A percentile compares a stretch with the other conserved stretches of the same genome.
phyloP scores from a whole-genome alignment of 2,888 invertebrate species.

The Lysandra coridon region DNA sequence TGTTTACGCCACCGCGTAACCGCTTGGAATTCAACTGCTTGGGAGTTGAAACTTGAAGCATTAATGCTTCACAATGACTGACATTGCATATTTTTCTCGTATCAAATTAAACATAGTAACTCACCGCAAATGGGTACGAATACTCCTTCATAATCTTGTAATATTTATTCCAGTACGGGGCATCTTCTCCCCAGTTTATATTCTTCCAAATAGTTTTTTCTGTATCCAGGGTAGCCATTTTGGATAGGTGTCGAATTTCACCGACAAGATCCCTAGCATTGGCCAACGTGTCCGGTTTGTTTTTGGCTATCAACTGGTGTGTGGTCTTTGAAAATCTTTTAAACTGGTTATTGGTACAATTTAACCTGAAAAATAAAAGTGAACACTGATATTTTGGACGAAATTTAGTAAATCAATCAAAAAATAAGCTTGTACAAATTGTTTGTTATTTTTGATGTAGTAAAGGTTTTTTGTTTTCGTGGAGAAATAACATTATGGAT shows the following conservation, averaged over 20 bases:
- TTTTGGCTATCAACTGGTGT: conserved; percentile 62
- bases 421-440: too few relatives aligned
- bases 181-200: conserved; percentile 72
- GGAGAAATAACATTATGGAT: too few relatives aligned
- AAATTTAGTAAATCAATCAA: not conserved
- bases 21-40: too few relatives aligned
- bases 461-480: too few relatives aligned
- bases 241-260: conserved; percentile 61
- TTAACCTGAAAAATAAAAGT: conserved; percentile 55
- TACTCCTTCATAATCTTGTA: conserved; percentile 65
- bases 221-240: conserved; percentile 54
- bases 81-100: not conserved
- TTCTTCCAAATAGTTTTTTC: conserved; percentile 56
- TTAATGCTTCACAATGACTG: too few relatives aligned
- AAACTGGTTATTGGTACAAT: conserved; percentile 66
- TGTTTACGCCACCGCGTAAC: too few relatives aligned
- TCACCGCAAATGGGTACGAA: conserved; percentile 69
- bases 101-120: conserved; percentile 26
- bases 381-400: not conserved
- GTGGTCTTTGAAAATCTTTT: conserved; percentile 68
- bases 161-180: conserved; percentile 75
- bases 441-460: too few relatives aligned
- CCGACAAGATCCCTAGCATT: conserved; percentile 64
- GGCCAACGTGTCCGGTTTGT: conserved; percentile 55
- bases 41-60: too few relatives aligned